Evolutionary conservation across 2,888 invertebrate species (phyloP), one percentile per base, ranked within the genome.

Genomic region (Macrostomum cliftonense): DNA sequence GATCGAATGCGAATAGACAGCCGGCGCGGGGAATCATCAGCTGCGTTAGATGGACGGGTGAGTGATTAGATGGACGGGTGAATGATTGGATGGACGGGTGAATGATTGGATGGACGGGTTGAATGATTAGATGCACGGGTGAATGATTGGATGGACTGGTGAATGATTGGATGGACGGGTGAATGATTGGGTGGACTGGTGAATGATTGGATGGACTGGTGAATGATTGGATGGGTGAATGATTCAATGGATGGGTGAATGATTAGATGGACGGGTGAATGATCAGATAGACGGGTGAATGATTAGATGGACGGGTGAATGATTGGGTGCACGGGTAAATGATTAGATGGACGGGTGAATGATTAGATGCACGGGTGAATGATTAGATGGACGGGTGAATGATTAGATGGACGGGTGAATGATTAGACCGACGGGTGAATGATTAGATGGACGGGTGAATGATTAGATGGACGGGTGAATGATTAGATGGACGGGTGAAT

Each of bases 1-100:
- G 68, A 52, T 68, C 68, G 53, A 67, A 68, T 43, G 61, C 60
- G 56, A 67, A 67, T 40, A 64, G 61, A 45, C 60, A 59, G 47
- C 59, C 59, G 21, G 56, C 55, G 50, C 57, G 14, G 21, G 43
- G 43, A 40, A 40, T 40, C 19, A 40, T 40, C 19, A 17, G 16
- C 40, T 40, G 16, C 40, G 16, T 2, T 17, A 9, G 40, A 9
- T 40, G 40, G 9, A 17, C 9, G 9, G 19, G 19, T 17, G 16
- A 9, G 9, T 17, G 19, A 16, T 5, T 16, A 5, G 40, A 9
- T 40, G 16, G 9, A 40, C 9, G 40, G 19, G 19, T 17, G 16
- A 9, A 40, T 16, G 16, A 17, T 2, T 16, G 40, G 9, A 17
- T 40, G 40, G 16, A 40, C 16, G 2, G 16, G 40, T 40, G 19